These are phyloP conservation scores for Mungos mungo DNA, from an alignment of 2,113 vertebrate species.

Conservation along the genomic window DNA sequence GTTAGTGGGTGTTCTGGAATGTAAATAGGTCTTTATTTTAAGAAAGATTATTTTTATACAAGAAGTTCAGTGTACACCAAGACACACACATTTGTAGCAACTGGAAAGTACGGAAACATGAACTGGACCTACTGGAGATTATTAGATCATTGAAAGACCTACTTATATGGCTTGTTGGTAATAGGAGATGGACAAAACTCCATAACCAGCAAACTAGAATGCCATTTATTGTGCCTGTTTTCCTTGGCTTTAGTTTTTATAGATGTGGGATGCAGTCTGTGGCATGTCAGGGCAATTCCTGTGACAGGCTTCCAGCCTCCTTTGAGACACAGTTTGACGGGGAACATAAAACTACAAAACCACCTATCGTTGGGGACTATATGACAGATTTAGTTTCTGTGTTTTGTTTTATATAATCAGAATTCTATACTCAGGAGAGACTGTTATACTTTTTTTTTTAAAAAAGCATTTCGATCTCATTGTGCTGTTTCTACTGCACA, in stretches of 20 bases:
- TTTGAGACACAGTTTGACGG: not conserved
- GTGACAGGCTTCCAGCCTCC: not conserved
- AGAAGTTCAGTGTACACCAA: constrained; percentile 35
- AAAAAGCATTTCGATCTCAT: not conserved
- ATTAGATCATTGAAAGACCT: not conserved
- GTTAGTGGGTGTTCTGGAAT: constrained; percentile 66
- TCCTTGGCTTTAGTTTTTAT: not conserved
- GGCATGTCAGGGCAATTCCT: not conserved
- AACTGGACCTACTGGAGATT: not conserved
- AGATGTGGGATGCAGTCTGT: not conserved
- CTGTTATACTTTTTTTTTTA: not conserved
- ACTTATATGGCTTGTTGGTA: not conserved
- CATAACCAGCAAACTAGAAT: not conserved
- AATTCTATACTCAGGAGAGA: constrained; percentile 28
- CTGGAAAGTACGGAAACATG: constrained; percentile 26
- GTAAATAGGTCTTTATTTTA: constrained; percentile 56
- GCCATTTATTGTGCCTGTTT: not conserved
- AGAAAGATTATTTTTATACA: constrained; percentile 68
- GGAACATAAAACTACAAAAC: not conserved
- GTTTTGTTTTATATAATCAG: constrained; percentile 35
- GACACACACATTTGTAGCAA: constrained; percentile 26
- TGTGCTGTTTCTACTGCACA: not conserved
- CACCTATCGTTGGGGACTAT: not conserved
- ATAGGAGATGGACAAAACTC: not conserved
- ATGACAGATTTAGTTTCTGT: not conserved